Evolutionary conservation across 2,113 vertebrate genomes (phyloP), one percentile per base, ranked within the genome.

Genomic region (Aplodontia rufa): DNA sequence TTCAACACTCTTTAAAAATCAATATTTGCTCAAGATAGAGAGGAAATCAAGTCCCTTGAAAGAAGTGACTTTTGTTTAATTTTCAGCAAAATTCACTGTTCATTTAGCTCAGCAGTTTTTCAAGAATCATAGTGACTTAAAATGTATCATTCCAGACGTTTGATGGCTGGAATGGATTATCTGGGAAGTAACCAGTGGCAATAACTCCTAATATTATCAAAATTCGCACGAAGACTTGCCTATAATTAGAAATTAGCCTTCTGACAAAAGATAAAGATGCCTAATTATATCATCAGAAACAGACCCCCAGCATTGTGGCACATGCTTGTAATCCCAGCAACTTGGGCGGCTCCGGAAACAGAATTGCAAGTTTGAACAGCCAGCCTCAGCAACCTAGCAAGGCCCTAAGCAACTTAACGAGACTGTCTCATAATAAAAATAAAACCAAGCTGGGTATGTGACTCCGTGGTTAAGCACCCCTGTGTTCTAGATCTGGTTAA

Each of bases 31-130:
- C 69, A 93, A 81, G 42, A 88, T 35, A 81, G 26, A 88, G 42
- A 90, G 12, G 26, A 95, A 90, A 96, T 92, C 79, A 89, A 71
- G 72, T 95, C 45, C 37, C 64, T 95, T 93, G 68, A 87, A 93
- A 89, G 42, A 85, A 76, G 26, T 6, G 49, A 92, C 32, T 78
- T 92, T 82, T 68, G 74, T 68, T 95, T 87, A 75, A 87, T 60
- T 94, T 83, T 30, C 32, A 68, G 90, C 68, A 93, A 91, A 84
- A 95, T 42, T n/a, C 26, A 83, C 62, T 83, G 47, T 51, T 94
- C 26, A 62, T 45, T 92, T 69, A 95, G 75, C 42, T 95, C 40
- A 92, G 55, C 26, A 51, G 49, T 62, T 83, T 92, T 90, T 68
- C 35, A 94, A 92, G 49, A 87, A 90, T 86, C 83, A 69, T 8